phyloP scores from a whole-genome alignment of 2,113 vertebrate species.

The Ictidomys tridecemlineatus region DNA sequence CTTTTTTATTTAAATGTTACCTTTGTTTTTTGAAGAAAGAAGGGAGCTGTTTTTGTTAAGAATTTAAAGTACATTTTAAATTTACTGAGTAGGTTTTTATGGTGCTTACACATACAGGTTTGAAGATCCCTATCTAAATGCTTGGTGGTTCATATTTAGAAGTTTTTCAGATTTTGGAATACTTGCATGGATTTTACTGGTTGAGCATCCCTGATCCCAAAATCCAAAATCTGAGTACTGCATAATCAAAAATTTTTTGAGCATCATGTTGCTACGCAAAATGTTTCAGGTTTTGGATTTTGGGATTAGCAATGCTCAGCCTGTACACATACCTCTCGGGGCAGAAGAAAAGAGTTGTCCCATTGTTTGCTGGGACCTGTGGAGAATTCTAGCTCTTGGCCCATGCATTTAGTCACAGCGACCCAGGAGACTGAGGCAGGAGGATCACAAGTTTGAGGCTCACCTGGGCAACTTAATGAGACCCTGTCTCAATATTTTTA shows the following conservation, averaged over 20 bases:
- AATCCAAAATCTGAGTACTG: neutral
- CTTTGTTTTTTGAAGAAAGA: neutral
- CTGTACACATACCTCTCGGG: neutral
- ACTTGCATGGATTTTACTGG: neutral
- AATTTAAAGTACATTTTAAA: slow-evolving; percentile 27
- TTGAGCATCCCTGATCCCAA: neutral
- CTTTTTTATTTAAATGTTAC: neutral
- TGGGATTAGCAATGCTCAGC: neutral
- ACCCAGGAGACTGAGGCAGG: no score
- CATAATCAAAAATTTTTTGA: neutral
- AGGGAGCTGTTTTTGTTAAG: neutral
- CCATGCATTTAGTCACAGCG: no score
- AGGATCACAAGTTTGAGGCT: no score
- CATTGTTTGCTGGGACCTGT: neutral
- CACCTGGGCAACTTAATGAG: no score
- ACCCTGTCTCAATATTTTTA: no score
- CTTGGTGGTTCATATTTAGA: neutral
- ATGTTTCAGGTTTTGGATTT: neutral
- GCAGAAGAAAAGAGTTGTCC: neutral
- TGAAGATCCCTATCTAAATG: neutral
- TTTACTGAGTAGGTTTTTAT: neutral
- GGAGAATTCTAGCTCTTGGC: neutral
- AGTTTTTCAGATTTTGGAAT: neutral
- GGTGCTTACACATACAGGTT: neutral
- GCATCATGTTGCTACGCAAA: neutral